Percentiles rank a stretch among this genome's conserved stretches.
Conservation (phyloP, 2,113 vertebrate genomes). For the Callaeas wilsoni region DNA sequence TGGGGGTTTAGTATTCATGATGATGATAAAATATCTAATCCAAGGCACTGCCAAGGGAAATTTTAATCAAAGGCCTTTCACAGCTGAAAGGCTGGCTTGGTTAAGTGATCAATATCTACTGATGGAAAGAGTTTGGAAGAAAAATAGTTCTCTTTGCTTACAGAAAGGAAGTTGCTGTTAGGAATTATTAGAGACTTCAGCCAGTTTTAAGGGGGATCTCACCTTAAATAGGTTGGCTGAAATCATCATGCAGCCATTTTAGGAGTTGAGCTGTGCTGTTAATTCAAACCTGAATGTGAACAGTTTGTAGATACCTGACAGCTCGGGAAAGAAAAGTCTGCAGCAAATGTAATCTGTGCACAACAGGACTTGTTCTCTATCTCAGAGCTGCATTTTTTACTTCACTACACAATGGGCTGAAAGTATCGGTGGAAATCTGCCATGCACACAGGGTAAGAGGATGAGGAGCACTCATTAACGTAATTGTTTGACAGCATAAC, state of each 20-base stretch:
- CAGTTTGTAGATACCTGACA: not conserved
- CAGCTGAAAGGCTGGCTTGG: not conserved
- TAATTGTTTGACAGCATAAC: not conserved
- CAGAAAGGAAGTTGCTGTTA: not conserved
- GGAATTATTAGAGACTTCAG: not conserved
- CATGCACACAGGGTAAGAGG: not conserved
- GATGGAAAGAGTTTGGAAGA: not conserved
- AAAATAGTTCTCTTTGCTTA: not conserved
- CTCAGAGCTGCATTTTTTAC: not conserved
- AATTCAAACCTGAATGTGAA: not conserved
- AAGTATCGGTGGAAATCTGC: not conserved
- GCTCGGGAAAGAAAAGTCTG: not conserved
- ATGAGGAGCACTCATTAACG: not conserved
- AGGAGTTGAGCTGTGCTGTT: not conserved
- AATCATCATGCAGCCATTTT: not conserved
- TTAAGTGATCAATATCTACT: conserved; percentile 23
- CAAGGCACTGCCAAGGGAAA: conserved; percentile 22
- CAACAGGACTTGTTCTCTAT: not conserved
- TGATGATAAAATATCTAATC: conserved; percentile 5
- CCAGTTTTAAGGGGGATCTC: not conserved
- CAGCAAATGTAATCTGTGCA: not conserved
- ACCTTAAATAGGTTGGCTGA: not conserved
- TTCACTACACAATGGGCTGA: not conserved
- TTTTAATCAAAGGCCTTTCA: conserved; percentile 20
- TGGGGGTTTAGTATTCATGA: not conserved